Evolutionary conservation across 35 echinoderm and acorn worm genomes (phyloP), one percentile per base, ranked within the genome.

Genomic region (Diadema setosum): DNA sequence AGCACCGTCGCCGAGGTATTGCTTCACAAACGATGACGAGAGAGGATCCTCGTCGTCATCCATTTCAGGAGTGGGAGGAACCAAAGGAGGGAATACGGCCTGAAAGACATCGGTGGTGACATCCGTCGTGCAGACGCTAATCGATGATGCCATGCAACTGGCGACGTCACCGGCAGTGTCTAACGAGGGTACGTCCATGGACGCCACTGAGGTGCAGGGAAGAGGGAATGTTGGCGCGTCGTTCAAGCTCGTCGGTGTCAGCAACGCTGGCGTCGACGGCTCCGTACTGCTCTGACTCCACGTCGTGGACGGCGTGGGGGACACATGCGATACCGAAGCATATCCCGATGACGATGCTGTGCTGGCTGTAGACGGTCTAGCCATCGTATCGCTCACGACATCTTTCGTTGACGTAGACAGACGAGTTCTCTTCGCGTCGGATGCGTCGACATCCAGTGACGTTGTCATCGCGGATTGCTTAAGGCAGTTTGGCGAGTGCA

Each of bases 401-500:
- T 11, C 18, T 32, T 67, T 34, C 2, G 9, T 32, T 34, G 21
- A 67, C 25, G 20, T 32, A 15, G 26, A 34, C 24, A 65, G 36
- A 27, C 36, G 11, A 20, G 27, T 20, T 17, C 5, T 78, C 24
- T n/a, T 44, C 35, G 24, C 40, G 7, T 44, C 73, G 15, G 40
- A 44, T 24, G 73, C 8, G 2, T 78, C 16, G 34, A 20, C 2
- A 8, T 35, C 23, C n/a, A 21, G 39, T 44, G 73, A 36, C 61
- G 61, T 18, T 23, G 61, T 24, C 37, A 36, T 25, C 44, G 73
- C 39, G 18, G 76, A 20, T 23, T 21, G 18, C 15, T 67, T 64
- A 3, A 82, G 82, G 23, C 87, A 90, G 17, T 80, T 41, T 12
- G 87, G 80, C 36, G 50, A 57, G 39, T 90, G 87, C 21, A 78